These are phyloP conservation scores for Larimichthys polyactis DNA, from an alignment of 2,113 vertebrate genomes.

Conservation along the genomic window DNA sequence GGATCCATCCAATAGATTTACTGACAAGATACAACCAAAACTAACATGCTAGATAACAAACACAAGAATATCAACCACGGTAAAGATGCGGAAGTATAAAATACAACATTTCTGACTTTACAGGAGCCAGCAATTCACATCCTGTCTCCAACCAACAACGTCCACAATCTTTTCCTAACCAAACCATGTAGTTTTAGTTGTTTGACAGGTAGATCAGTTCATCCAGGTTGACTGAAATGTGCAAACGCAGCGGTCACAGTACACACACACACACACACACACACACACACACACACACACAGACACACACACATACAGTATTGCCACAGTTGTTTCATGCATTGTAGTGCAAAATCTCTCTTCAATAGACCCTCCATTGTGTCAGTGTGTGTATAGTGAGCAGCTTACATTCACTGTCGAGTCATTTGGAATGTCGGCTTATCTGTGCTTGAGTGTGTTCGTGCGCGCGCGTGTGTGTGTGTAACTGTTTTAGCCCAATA, in stretches of 20 bases:
- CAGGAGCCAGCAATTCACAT: not conserved
- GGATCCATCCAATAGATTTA: not conserved
- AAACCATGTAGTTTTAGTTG: not conserved
- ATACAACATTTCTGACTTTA: not conserved
- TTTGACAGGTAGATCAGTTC: slow-evolving; percentile 28
- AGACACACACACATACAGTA: not conserved
- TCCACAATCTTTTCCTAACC: not conserved
- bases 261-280: not conserved
- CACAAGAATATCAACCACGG: not conserved
- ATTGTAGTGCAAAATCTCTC: slow-evolving; percentile 60
- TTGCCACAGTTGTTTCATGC: slow-evolving; percentile 10
- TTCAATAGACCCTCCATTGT: slow-evolving; percentile 56
- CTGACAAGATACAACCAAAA: not conserved
- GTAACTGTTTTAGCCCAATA: not conserved
- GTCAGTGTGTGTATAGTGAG: slow-evolving; percentile 58
- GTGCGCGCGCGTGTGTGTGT: not conserved
- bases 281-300: slow-evolving; percentile 1
- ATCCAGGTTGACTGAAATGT: slow-evolving; percentile 28
- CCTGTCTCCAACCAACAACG: not conserved
- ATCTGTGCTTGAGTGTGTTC: slow-evolving; percentile 19
- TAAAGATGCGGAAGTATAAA: not conserved
- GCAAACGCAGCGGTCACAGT: slow-evolving; percentile 12
- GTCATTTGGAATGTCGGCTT: slow-evolving; percentile 69
- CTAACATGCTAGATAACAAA: not conserved
- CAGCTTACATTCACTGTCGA: slow-evolving; percentile 69